Percentiles rank a stretch among this genome's conserved stretches.
These are phyloP conservation scores for Calycopis cecrops DNA, from an alignment of 1,140 invertebrate species.

Conservation along the genomic window DNA sequence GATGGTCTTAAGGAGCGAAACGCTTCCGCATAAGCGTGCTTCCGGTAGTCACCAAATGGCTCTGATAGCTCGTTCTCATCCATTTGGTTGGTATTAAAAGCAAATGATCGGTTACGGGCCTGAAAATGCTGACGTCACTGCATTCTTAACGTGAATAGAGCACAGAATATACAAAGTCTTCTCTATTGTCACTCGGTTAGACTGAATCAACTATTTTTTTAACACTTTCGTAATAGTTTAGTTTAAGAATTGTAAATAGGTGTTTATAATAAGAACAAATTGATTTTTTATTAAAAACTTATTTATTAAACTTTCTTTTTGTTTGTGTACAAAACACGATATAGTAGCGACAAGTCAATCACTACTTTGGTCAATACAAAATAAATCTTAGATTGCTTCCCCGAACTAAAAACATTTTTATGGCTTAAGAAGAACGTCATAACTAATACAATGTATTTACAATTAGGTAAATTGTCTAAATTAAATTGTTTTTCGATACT, in stretches of 20 bases:
- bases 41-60: too few species aligned
- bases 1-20: too few species aligned
- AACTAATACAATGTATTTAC: neutral
- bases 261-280: conserved; percentile 43
- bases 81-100: too few species aligned
- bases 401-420: neutral
- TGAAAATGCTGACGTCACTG: too few species aligned
- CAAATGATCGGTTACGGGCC: too few species aligned
- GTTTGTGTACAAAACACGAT: conserved; percentile 4
- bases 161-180: neutral
- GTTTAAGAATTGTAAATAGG: conserved; percentile 34
- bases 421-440: neutral
- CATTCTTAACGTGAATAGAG: too few species aligned
- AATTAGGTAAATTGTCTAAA: neutral
- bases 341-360: neutral
- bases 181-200: conserved; percentile 2
- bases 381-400: neutral
- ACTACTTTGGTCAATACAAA: conserved; percentile 2
- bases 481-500: too few species aligned
- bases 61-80: too few species aligned
- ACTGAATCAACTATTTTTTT: conserved; percentile 6
- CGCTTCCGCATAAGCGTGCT: too few species aligned
- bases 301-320: conserved; percentile 50
- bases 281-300: conserved; percentile 55
- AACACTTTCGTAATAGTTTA: neutral